Base-by-base conservation (phyloP, 35 echinoderm and acorn worm species). In the Antedon bifida region DNA sequence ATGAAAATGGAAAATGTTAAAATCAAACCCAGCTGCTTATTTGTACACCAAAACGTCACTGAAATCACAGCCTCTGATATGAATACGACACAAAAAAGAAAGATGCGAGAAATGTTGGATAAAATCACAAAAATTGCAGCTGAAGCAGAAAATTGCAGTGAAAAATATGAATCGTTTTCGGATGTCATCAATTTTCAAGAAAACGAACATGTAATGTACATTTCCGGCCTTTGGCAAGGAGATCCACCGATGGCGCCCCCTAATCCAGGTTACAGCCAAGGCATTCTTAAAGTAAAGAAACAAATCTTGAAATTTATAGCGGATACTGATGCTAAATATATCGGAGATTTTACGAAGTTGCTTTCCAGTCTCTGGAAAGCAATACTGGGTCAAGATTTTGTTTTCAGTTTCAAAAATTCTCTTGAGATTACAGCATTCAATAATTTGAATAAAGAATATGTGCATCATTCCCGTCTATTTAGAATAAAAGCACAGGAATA, bases 181-280 rank as follows among this genome's bases (percentile, higher is more conserved):
- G 84, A 77, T n/a, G 84, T 85, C 30, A 77, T 85, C 33, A 85
- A 77, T n/a, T n/a, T n/a, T n/a, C n/a, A n/a, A n/a, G n/a, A n/a
- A n/a, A n/a, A n/a, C n/a, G n/a, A n/a, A n/a, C 34, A 78, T 38
- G 34, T 85, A 26, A 30, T 77, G 76, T 85, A 77, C 36, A 87
- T 85, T 35, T 74, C 84, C 21, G 79, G 77, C 29, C 77, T 86
- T 7, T 87, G 85, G 85, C 79, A 64, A 81, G 78, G 32, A n/a
- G n/a, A n/a, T n/a, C n/a, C n/a, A n/a, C n/a, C n/a, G n/a, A n/a
- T n/a, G n/a, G n/a, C n/a, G n/a, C n/a, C n/a, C n/a, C n/a, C n/a
- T n/a, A n/a, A n/a, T n/a, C n/a, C n/a, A n/a, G n/a, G n/a, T n/a
- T n/a, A n/a, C n/a, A n/a, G n/a, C n/a, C n/a, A n/a, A n/a, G n/a